Evolutionary conservation across 1,140 invertebrate species (phyloP), one percentile per base, ranked within the genome.

Genomic region (Polypedilum pembai): DNA sequence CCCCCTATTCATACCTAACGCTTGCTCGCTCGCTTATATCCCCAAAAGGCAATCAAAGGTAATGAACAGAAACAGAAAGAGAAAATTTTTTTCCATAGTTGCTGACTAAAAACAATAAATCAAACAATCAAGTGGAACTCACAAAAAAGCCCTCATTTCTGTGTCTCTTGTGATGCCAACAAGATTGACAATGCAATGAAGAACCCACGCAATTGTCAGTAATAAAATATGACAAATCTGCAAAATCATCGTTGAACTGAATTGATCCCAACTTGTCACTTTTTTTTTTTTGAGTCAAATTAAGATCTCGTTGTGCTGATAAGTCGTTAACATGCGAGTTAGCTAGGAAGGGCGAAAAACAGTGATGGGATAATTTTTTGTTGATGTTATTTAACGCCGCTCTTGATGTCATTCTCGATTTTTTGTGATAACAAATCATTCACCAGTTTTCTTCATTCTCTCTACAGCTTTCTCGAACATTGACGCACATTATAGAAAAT

Each of bases 331-430:
- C 24, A 33, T 33, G 24, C 24, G 24, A 33, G 65, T 1, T 3
- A 69, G 17, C 17, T 20, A 21, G 20, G 20, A 69, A 69, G 65
- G 65, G 65, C 65, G 65, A 18, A 21, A 33, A 33, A 33, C 1
- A 33, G 24, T 33, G 24, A 20, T 56, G 45, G 65, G 65, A 69
- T 69, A 69, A 69, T 69, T 69, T 69, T 18, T 21, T 69, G 65
- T 69, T 69, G 65, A 69, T 69, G 65, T 69, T 69, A 69, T 69
- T 69, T 69, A 69, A 69, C 65, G 65, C 65, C 65, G 65, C 65
- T 69, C 18, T 18, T 56, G 45, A 69, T 69, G 65, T 18, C 20
- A 69, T 69, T 56, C 45, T 18, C 18, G 65, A 69, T 69, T 10
- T 18, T 69, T 69, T 69, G 65, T 69, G 65, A 69, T 21, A 69